Conservation (phyloP, 2,113 vertebrate genomes). For the Coreoperca whiteheadi region DNA sequence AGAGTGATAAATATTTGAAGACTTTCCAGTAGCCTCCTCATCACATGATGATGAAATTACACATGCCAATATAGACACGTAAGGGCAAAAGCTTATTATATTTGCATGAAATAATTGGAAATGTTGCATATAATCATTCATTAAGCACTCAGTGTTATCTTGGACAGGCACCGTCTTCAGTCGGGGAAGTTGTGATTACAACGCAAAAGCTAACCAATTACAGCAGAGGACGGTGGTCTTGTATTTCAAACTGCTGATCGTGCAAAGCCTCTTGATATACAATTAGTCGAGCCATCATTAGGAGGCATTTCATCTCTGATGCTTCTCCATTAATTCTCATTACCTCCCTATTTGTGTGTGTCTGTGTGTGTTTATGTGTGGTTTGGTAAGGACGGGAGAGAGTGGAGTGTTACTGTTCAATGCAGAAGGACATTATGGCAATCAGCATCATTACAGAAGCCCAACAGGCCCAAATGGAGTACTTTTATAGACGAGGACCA, state of each 20-base stretch:
- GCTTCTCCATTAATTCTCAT: slow-evolving; percentile 72
- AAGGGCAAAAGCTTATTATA: slow-evolving; percentile 36
- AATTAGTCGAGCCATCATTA: slow-evolving; percentile 76
- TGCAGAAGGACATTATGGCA: slow-evolving; percentile 47
- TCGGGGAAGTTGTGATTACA: slow-evolving; percentile 67
- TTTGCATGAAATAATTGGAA: slow-evolving; percentile 56
- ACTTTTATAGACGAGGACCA: neutral
- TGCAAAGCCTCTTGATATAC: slow-evolving; percentile 72
- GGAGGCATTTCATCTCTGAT: slow-evolving; percentile 65
- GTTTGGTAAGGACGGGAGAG: slow-evolving; percentile 20
- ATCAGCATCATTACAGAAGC: slow-evolving; percentile 45
- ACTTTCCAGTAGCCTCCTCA: neutral
- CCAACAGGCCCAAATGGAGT: slow-evolving; percentile 25
- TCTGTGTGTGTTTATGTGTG: slow-evolving; percentile 17
- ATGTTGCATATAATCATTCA: slow-evolving; percentile 60
- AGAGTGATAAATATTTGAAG: slow-evolving; percentile 40
- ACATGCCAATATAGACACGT: slow-evolving; percentile 47
- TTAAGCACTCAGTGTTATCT: slow-evolving; percentile 53
- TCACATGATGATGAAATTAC: slow-evolving; percentile 32
- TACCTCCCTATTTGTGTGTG: slow-evolving; percentile 54
- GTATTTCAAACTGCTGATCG: slow-evolving; percentile 75
- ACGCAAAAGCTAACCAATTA: slow-evolving; percentile 62
- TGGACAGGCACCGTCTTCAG: slow-evolving; percentile 36
- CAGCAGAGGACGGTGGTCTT: slow-evolving; percentile 22
- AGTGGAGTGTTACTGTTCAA: slow-evolving; percentile 56